These are phyloP conservation scores for Deroptyus accipitrinus DNA, from an alignment of 2,113 vertebrate species.

Conservation along the genomic window DNA sequence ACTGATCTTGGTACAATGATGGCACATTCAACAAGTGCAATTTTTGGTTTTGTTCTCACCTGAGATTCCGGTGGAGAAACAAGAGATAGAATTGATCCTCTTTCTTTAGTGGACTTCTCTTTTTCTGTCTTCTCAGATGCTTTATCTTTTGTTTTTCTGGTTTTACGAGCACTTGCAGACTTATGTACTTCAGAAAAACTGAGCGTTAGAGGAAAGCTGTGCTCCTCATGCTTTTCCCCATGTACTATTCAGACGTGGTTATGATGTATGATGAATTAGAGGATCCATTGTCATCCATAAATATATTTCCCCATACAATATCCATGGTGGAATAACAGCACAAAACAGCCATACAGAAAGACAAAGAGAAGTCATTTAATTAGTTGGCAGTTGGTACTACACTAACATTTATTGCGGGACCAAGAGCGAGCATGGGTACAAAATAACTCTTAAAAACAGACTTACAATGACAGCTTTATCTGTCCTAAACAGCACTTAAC, in stretches of 20 bases:
- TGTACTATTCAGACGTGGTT: slow-evolving; percentile 47
- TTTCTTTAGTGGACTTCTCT: slow-evolving; percentile 71
- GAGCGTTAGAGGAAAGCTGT: background rate
- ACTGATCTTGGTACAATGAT: background rate
- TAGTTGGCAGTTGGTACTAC: background rate
- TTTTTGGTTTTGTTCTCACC: slow-evolving; percentile 44
- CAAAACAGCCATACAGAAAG: background rate
- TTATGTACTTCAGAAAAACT: slow-evolving; percentile 72
- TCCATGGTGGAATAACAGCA: background rate
- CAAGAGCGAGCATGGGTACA: background rate
- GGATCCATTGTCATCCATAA: background rate
- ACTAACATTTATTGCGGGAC: background rate
- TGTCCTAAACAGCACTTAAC: background rate
- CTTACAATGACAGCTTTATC: background rate
- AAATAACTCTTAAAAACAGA: background rate
- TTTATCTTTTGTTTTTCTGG: slow-evolving; percentile 76
- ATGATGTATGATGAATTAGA: background rate
- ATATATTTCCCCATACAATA: background rate
- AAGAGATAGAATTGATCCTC: slow-evolving; percentile 16
- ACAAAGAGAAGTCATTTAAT: background rate
- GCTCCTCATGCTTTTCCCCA: slow-evolving; percentile 70
- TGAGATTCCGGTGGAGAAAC: slow-evolving; percentile 53
- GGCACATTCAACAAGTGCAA: background rate
- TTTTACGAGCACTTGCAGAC: slow-evolving; percentile 57
- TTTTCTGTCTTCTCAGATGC: slow-evolving; percentile 71